Evolutionary conservation across 2,797 vertebrate genomes (phyloP).

Genomic region (Miichthys miiuy): DNA sequence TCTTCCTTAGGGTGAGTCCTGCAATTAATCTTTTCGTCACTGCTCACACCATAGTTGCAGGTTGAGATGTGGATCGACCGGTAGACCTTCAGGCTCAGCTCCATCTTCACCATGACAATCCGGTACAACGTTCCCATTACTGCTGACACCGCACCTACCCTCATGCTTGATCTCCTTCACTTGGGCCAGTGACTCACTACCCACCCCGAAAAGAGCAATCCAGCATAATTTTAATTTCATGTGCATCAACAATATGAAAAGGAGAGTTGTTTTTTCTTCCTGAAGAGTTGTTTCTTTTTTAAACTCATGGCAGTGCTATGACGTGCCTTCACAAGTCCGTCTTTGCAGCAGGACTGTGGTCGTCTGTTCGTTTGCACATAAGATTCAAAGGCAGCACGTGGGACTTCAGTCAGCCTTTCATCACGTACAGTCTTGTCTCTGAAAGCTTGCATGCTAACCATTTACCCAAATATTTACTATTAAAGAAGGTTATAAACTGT

Average conservation of each 20-base stretch:
- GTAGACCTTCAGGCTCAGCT: neutral
- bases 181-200: neutral
- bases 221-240: constrained; percentile 4
- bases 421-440: constrained; percentile 65
- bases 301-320: constrained; percentile 5
- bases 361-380: constrained; percentile 56
- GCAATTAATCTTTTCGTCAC: neutral
- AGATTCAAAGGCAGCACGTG: constrained; percentile 49
- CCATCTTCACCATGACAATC: neutral
- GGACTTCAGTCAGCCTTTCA: constrained; percentile 74
- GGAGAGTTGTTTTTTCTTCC: neutral
- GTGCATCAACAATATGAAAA: constrained; percentile 25
- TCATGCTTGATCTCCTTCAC: neutral
- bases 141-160: neutral
- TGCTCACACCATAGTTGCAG: neutral
- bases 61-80: neutral
- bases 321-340: constrained; percentile 38
- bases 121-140: neutral
- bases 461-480: constrained; percentile 83
- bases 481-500: constrained; percentile 69
- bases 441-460: constrained; percentile 57
- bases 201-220: neutral
- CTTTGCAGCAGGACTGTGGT: constrained; percentile 57
- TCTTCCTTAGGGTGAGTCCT: neutral
- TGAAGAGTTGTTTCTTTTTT: constrained; percentile 25